phyloP scores from a whole-genome alignment of 2,113 vertebrate genomes.

The Ardeotis arabs region DNA sequence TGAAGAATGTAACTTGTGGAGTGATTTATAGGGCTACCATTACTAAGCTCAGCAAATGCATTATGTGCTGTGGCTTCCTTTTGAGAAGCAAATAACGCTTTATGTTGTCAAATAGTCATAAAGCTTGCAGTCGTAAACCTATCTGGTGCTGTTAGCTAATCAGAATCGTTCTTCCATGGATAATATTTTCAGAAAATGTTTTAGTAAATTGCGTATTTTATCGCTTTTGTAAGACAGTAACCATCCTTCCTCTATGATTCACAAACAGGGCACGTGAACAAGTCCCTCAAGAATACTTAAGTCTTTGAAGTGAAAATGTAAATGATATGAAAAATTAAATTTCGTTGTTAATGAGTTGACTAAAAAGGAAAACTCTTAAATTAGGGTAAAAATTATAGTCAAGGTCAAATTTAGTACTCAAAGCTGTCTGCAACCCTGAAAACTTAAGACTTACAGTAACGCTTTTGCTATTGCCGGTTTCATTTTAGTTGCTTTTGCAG shows the following conservation, averaged over 20 bases:
- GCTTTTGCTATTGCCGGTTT: background rate
- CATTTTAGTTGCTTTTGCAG: background rate
- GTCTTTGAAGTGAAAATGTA: background rate
- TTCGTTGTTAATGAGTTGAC: background rate
- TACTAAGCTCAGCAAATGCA: background rate
- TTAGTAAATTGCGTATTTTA: conserved; percentile 42
- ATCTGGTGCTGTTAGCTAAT: conserved; percentile 41
- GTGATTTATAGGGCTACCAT: conserved; percentile 29
- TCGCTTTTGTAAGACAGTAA: conserved; percentile 15
- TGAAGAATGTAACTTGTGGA: background rate
- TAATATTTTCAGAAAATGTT: conserved; percentile 28
- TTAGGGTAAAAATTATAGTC: background rate
- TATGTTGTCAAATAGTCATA: conserved; percentile 24
- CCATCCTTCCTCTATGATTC: background rate
- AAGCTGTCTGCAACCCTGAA: background rate
- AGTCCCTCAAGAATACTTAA: background rate
- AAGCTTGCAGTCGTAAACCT: conserved; percentile 38
- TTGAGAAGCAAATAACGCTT: conserved; percentile 19
- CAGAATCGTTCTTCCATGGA: conserved; percentile 41
- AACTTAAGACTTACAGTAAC: background rate
- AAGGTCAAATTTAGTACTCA: background rate
- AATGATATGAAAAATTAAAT: background rate
- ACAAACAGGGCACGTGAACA: background rate
- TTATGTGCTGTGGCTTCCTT: background rate
- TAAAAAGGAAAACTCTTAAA: background rate